Base-by-base conservation (phyloP, 2,888 invertebrate genomes). In the Rhogogaster chlorosoma region DNA sequence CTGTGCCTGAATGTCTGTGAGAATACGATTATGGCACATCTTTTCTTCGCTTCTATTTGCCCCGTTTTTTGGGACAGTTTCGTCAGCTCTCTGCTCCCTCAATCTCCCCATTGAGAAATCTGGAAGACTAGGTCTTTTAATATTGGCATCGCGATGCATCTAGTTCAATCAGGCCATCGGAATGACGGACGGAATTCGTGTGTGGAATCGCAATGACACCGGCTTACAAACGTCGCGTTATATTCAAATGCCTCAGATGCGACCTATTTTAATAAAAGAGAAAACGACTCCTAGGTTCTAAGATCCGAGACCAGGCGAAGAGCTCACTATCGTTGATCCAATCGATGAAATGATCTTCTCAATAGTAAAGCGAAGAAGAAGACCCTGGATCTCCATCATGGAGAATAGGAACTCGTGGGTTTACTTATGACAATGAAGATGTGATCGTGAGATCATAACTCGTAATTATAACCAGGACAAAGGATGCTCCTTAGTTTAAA, bases 101-200 rank as follows among this genome's bases (percentile, higher is more conserved):
- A 15, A 7, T 71, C n/a, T 4, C 10, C 5, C 42, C n/a, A 10
- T 45, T 22, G 49, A 49, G 29, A 75, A 49, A 71, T 71, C 71
- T 70, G n/a, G n/a, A 38, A 7, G 38, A 71, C 49, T 53, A 2
- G 7, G 29, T 15, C 4, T 42, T 45, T 53, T 53, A 18, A 29
- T 12, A 36, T 32, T 26, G 85, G 83, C 86, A 86, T 87, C 82
- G 84, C 85, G 85, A 86, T 87, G 89, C 89, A 90, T 90, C 87
- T 89, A 88, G 89, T 87, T 87, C 90, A 90, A 92, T 92, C 89
- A 84, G 86, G 89, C 84, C 90, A 91, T 91, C 91, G 89, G 89
- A 86, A 86, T 86, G 87, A 84, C 89, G 80, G 57, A 75, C 38
- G 18, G 38, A 38, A n/a, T 26, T 18, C 38, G 22, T 22, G 29